Percentiles rank a stretch among this genome's conserved stretches.
Evolutionary conservation across 2,888 invertebrate species (phyloP).

Genomic region (Lasioglossum villosulum): DNA sequence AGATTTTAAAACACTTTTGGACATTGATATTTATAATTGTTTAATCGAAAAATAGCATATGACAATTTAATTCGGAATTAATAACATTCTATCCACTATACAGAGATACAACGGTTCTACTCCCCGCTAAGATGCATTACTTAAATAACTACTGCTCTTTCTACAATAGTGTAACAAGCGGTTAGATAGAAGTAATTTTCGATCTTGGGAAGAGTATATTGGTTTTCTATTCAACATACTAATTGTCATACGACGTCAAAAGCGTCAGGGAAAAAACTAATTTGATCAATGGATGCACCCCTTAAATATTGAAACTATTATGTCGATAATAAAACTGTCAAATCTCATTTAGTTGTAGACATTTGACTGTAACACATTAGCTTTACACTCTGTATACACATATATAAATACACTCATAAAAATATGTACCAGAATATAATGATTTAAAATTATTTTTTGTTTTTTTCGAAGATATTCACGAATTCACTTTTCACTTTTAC

Average conservation of each 20-base stretch:
- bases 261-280: background rate
- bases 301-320: background rate
- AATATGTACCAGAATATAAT: conserved; percentile 27
- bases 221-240: background rate
- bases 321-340: background rate
- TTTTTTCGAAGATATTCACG: conserved; percentile 30
- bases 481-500: background rate
- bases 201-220: background rate
- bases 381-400: conserved; percentile 53
- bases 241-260: background rate
- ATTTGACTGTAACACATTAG: conserved; percentile 20
- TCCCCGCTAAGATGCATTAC: background rate
- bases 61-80: background rate
- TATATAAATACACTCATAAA: conserved; percentile 34
- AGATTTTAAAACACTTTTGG: background rate
- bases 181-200: background rate
- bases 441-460: conserved; percentile 28
- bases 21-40: background rate
- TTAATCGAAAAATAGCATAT: background rate
- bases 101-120: background rate
- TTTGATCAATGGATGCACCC: conserved; percentile 11
- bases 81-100: background rate
- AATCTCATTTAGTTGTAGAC: background rate
- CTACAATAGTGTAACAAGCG: background rate
- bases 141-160: background rate